Conservation (phyloP, 2,113 vertebrate species). For the Grammomys dolichurus region DNA sequence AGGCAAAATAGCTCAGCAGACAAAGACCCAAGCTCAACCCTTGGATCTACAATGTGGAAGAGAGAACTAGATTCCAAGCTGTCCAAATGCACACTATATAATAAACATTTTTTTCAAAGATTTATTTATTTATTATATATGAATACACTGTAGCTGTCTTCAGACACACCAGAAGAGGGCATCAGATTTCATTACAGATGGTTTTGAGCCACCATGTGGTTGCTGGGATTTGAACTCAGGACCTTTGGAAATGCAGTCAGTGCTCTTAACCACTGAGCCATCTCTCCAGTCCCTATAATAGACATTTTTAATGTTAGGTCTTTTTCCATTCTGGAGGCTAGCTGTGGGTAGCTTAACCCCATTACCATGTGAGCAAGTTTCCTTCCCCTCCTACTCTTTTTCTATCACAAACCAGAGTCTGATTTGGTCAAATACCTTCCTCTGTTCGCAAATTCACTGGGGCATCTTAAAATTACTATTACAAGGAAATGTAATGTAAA, state of each 20-base stretch:
- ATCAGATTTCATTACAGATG: no score
- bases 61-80: not conserved
- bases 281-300: not conserved
- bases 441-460: not conserved
- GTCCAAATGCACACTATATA: not conserved
- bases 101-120: not conserved
- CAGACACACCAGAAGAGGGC: no score
- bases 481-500: not conserved
- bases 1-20: not conserved
- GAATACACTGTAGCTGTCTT: no score
- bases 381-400: not conserved
- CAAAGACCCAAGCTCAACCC: not conserved
- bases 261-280: no score
- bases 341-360: not conserved
- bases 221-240: no score
- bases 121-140: no score
- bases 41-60: not conserved
- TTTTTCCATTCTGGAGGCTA: not conserved
- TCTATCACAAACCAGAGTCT: not conserved
- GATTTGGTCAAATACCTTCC: not conserved
- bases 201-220: no score
- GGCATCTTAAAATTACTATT: not conserved
- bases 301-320: not conserved
- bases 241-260: no score
- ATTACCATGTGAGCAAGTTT: not conserved